Base-by-base conservation (phyloP, 1,140 invertebrate genomes). In the Oreohelix idahoensis region DNA sequence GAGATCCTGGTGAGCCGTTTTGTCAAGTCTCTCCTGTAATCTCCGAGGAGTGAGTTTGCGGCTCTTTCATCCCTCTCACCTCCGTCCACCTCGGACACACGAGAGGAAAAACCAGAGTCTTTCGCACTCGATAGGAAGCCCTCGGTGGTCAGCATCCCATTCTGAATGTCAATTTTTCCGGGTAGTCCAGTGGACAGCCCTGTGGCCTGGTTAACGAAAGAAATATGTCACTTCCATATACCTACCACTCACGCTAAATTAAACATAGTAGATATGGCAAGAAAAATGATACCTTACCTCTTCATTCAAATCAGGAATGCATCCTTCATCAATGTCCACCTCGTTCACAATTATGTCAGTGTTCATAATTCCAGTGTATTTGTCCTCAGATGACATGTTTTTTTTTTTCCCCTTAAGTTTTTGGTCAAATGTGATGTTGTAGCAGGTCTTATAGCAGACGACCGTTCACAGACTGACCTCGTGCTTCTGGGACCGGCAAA, bases 61-160 rank as follows among this genome's bases (percentile, higher is more conserved):
- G 26, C 39, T n/a, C 79, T 71, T n/a, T 80, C 78, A 35, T 79
- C 78, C 35, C 51, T 69, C 36, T 79, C 79, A 10, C 13, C 79
- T 10, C n/a, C 66, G 45, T 66, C 79, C 35, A 71, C 79, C 53
- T 80, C 79, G 11, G 79, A 80, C 66, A 80, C 69, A 20, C 79
- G 79, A 51, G 79, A 80, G 32, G 79, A 80, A 71, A 80, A 80
- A 70, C 79, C 79, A 38, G 79, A 80, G 69, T 80, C 79, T 71
- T 80, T 80, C 42, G 39, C 26, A 51, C 66, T 63, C 63, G 23
- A 15, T 58, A 17, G 76, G 32, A 71, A 36, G 63, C 39, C 35
- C 0, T 70, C 63, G 29, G 63, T 66, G 35, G 79, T 49, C 79
- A 80, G 79, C 66, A 51, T 13, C 63, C 1, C 78, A 69, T 36